A percentile compares a stretch with the other conserved stretches of the same genome.
phyloP scores from a whole-genome alignment of 1,140 invertebrate species.

The Metaphire vulgaris region DNA sequence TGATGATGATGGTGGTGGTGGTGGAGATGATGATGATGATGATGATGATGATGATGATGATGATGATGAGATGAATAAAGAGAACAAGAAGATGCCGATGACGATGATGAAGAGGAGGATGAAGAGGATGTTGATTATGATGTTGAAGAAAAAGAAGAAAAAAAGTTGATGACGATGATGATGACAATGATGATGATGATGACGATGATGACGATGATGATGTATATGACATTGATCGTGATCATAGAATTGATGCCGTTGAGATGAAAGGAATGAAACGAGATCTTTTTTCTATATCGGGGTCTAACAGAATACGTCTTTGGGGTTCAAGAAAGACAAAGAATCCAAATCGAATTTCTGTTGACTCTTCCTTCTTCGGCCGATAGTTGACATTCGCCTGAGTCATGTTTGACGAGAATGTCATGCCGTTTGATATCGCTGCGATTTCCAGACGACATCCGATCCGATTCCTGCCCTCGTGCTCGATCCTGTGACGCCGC shows the following conservation, averaged over 20 bases:
- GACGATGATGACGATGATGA: background rate
- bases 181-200: background rate
- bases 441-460: too few species aligned
- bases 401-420: too few species aligned
- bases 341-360: too few species aligned
- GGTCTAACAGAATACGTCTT: too few species aligned
- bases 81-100: background rate
- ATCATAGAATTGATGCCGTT: background rate
- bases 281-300: too few species aligned
- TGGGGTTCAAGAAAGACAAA: too few species aligned
- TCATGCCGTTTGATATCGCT: too few species aligned
- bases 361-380: too few species aligned
- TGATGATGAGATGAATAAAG: background rate
- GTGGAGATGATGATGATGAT: conserved; percentile 30
- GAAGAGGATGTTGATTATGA: background rate
- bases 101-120: background rate
- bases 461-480: too few species aligned
- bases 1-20: conserved; percentile 11
- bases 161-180: background rate
- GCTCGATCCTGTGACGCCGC: too few species aligned
- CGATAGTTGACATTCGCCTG: too few species aligned
- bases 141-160: background rate
- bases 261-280: too few species aligned
- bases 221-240: background rate
- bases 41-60: conserved; percentile 23